These are phyloP conservation scores for Lingula anatina DNA, from an alignment of 2,888 invertebrate genomes.

Conservation along the genomic window DNA sequence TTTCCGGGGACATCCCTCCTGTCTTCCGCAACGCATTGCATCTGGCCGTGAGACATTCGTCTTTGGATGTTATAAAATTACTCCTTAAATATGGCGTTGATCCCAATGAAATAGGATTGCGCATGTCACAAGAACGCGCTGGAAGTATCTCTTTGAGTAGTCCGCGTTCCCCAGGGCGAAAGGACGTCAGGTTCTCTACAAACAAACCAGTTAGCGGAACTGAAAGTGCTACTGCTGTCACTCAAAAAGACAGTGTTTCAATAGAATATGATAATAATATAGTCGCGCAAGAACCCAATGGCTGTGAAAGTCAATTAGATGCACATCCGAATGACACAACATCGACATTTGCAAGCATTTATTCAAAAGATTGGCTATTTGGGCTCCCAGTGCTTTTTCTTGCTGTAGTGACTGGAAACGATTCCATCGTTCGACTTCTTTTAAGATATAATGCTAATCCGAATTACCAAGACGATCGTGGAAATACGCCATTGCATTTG, in stretches of 20 bases:
- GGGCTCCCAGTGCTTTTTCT: constrained; percentile 60
- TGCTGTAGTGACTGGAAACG: constrained; percentile 57
- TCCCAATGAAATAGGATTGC: constrained; percentile 59
- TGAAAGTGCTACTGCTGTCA: no score
- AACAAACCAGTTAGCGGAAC: no score
- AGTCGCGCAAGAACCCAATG: no score
- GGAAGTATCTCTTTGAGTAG: constrained; percentile 9
- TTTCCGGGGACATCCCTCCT: constrained; percentile 49
- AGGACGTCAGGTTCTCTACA: constrained; percentile 6
- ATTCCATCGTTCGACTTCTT: constrained; percentile 57
- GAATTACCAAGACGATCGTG: constrained; percentile 56
- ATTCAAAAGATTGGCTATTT: constrained; percentile 57
- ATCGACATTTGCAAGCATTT: constrained; percentile 50
- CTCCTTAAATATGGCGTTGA: constrained; percentile 59
- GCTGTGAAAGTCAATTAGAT: no score
- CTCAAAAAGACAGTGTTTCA: no score
- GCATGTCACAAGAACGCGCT: no score
- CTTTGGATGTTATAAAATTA: constrained; percentile 57
- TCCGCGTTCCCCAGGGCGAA: constrained; percentile 1
- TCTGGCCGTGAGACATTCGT: constrained; percentile 59
- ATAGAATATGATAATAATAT: no score
- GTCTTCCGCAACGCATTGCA: constrained; percentile 59
- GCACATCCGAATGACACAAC: no score
- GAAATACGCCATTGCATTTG: constrained; percentile 60
- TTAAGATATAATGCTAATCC: constrained; percentile 58